Evolutionary conservation across 2,888 invertebrate genomes (phyloP).

Genomic region (Agrotis segetum): DNA sequence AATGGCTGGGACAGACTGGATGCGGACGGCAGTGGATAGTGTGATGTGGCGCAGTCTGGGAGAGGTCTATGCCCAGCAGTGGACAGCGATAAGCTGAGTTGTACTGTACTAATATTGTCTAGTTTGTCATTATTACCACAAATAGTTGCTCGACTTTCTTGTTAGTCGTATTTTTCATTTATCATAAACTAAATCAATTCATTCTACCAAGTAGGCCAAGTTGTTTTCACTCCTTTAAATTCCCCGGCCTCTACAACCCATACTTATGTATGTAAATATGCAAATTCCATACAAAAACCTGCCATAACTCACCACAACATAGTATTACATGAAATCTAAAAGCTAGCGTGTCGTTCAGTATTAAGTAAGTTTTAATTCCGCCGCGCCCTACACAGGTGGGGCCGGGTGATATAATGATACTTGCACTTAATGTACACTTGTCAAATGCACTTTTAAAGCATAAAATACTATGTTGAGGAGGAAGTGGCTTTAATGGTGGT

Average conservation of each 20-base stretch:
- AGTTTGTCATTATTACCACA: too few species aligned
- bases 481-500: constrained; percentile 43
- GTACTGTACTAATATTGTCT: too few species aligned
- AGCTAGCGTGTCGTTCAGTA: constrained; percentile 38
- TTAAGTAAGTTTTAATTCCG: constrained; percentile 39
- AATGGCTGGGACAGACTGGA: too few species aligned
- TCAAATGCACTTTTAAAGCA: constrained; percentile 59
- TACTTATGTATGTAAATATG: not conserved
- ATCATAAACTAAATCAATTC: too few species aligned
- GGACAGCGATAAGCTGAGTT: too few species aligned
- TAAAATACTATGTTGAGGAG: constrained; percentile 50
- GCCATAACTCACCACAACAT: constrained; percentile 12
- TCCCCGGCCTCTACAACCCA: constrained; percentile 15
- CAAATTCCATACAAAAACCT: constrained; percentile 17
- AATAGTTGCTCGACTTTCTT: too few species aligned
- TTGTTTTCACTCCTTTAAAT: not conserved
- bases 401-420: constrained; percentile 53
- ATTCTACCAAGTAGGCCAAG: not conserved
- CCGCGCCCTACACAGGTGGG: constrained; percentile 45
- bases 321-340: constrained; percentile 35
- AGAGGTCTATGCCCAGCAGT: too few species aligned
- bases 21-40: too few species aligned
- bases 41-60: too few species aligned
- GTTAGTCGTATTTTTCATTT: too few species aligned
- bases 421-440: constrained; percentile 57